Evolutionary conservation across 2,113 vertebrate species (phyloP).

Genomic region (Atractosteus spatula): DNA sequence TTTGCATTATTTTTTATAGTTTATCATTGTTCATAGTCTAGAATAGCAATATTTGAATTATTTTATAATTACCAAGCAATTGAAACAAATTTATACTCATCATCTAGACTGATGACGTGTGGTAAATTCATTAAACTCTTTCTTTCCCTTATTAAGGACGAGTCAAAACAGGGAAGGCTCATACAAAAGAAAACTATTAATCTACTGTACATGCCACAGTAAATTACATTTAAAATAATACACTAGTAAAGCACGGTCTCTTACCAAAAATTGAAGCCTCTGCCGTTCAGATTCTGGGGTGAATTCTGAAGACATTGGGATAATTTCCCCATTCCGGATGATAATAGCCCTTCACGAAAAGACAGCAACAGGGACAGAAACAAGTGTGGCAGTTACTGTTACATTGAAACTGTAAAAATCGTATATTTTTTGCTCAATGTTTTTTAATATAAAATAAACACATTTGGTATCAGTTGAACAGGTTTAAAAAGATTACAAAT

Average conservation of each 20-base stretch:
- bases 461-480: neutral
- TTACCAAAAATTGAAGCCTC: conserved; percentile 95
- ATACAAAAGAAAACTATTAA: too few relatives aligned
- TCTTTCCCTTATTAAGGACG: too few relatives aligned
- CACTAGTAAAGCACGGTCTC: conserved; percentile 23
- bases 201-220: too few relatives aligned
- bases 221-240: too few relatives aligned
- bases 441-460: neutral
- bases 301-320: conserved; percentile 93
- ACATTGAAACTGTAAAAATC: neutral
- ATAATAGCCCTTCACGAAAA: conserved; percentile 82
- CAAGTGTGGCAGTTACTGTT: neutral
- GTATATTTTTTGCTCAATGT: neutral
- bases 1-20: too few relatives aligned
- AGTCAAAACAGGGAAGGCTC: too few relatives aligned
- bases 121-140: neutral
- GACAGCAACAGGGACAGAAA: neutral
- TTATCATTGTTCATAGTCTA: too few relatives aligned
- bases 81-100: neutral
- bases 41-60: neutral
- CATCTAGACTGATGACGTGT: neutral
- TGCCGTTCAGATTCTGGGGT: conserved; percentile 94
- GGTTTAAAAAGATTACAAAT: conserved; percentile 2
- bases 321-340: conserved; percentile 82
- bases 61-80: neutral